Evolutionary conservation across 1,140 invertebrate species (phyloP), one percentile per base, ranked within the genome.

Genomic region (Anastrepha ludens): DNA sequence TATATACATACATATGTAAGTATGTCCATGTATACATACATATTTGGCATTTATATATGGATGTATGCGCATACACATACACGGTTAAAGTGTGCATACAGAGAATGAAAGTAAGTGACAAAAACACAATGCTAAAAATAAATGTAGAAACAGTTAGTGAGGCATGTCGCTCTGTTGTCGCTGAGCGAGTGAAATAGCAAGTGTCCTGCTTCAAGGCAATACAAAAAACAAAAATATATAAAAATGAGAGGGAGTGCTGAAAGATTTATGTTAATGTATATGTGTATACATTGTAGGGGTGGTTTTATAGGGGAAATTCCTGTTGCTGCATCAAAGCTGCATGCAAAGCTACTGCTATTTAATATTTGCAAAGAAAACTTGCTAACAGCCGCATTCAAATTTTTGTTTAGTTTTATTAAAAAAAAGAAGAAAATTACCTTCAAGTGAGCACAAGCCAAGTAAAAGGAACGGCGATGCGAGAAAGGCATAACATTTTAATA

Each of bases 181-280:
- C 41, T n/a, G 67, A 44, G 67, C 17, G 67, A 74, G 67, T 74
- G 67, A 74, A 74, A 74, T 4, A 74, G 67, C 67, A 74, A 47
- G 9, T 74, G 13, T 67, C n/a, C 29, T 67, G 17, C 17, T 29
- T 17, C 5, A 74, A 17, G 39, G 13, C 41, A 74, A 41, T 74
- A 41, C 13, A 44, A 29, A 29, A 29, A 74, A 74, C 39, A 74
- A 17, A n/a, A 74, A 17, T 39, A 44, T 74, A 44, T 74, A 29
- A 47, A 17, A 15, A 44, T 17, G 67, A 8, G 41, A 44, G 3
- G 44, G 47, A 41, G 7, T 11, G 15, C 67, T 17, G 41, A 15
- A 13, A 44, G 67, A 15, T 74, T 41, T 67, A 29, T 11, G 50
- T 6, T 11, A 11, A 55, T 2, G 50, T 55, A 55, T 55, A 11